phyloP scores from a whole-genome alignment of 2,797 vertebrate genomes.

The Crenichthys baileyi region DNA sequence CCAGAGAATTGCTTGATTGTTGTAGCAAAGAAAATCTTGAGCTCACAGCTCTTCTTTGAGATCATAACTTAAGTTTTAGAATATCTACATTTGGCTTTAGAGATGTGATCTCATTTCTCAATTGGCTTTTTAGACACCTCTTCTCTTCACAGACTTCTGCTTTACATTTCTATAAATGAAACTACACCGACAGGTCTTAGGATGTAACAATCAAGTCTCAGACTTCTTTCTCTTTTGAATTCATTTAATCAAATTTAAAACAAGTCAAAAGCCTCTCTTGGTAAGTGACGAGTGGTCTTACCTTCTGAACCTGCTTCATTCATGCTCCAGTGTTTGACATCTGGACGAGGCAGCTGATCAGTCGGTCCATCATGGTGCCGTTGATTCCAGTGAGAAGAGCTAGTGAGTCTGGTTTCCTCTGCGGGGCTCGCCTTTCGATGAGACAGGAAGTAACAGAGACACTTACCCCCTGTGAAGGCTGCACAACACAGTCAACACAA shows the following conservation, averaged over 20 bases:
- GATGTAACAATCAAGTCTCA: no score
- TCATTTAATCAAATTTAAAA: not conserved
- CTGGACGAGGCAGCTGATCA: constrained; percentile 2
- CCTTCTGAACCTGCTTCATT: constrained; percentile 21
- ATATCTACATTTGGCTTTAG: not conserved
- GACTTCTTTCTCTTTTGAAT: no score
- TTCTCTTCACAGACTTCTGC: not conserved
- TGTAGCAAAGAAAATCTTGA: not conserved
- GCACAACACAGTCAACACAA: not conserved
- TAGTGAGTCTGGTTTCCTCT: constrained; percentile 63
- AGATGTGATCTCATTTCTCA: not conserved
- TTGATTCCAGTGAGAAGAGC: constrained; percentile 1
- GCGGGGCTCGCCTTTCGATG: constrained; percentile 19
- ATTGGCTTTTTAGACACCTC: not conserved
- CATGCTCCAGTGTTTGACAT: not conserved
- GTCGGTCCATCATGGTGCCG: not conserved
- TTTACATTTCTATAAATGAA: not conserved
- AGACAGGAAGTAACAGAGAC: constrained; percentile 73
- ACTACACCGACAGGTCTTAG: not conserved
- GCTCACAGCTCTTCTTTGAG: not conserved
- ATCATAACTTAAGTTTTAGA: not conserved
- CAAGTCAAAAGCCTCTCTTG: not conserved
- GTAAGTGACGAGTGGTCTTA: constrained; percentile 18
- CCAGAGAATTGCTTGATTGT: not conserved
- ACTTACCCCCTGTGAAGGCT: constrained; percentile 6